Evolutionary conservation across 30 jellyfish, hydroid and myxozoan genomes (phyloP), one percentile per base, ranked within the genome.

Genomic region (Mastigias papua): DNA sequence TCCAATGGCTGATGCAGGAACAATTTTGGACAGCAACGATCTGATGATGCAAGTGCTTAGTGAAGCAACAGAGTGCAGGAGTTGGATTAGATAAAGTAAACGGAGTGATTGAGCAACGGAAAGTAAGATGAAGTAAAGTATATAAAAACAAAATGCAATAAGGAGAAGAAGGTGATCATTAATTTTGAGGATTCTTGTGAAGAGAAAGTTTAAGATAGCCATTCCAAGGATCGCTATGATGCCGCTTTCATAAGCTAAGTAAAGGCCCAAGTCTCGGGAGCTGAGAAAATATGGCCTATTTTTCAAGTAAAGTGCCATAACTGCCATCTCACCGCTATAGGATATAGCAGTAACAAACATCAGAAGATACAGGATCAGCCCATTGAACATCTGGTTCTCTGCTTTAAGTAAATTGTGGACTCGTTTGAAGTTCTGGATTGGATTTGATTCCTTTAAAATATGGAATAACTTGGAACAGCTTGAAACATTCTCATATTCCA

Each of bases 231-330:
- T 69, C 2, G 63, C 81, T 6, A 69, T 28, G 9, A 69, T 29
- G 31, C 63, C 81, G 33, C 81, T 69, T n/a, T 32, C 62, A 32
- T 1, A 69, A 1, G 81, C 81, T 8, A 69, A 37, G 62, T 9
- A 69, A n/a, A 29, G 33, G n/a, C 81, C 81, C 1, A 69, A 7
- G 51, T 29, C 57, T 48, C 32, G 25, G 17, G 81, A 28, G 63
- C 63, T 69, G 5, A 69, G 63, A 13, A 69, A 69, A 32, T 69
- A 69, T 1, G 81, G 81, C 63, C 57, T 33, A 63, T 69, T 69
- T 31, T 69, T 69, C 62, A 69, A 46, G 54, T 9, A 69, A 9
- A 69, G 63, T 10, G 54, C 62, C 16, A 69, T 21, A 8, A 69
- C 57, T 3, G 81, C 25, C 81, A 69, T 29, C 32, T 69, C 81